Percentiles rank a stretch among this genome's conserved stretches.
Conservation (phyloP, 1,140 invertebrate species). For the Cydia strobilella region DNA sequence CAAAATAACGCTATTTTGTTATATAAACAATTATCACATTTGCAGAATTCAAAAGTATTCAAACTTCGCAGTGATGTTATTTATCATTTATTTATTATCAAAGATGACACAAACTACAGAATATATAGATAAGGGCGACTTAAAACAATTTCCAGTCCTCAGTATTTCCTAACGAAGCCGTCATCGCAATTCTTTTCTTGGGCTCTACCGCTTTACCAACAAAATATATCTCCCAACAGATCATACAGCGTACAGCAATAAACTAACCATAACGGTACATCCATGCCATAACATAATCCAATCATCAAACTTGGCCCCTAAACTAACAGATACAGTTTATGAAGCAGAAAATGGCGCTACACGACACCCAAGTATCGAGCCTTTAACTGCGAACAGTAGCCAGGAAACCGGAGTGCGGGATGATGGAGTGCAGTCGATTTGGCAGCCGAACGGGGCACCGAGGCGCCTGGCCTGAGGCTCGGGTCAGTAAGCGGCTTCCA, state of each 20-base stretch:
- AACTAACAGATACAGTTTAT: slow-evolving; percentile 25
- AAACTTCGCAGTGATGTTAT: no score
- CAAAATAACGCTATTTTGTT: background rate
- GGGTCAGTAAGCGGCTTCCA: slow-evolving; percentile 20
- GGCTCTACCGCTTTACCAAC: background rate
- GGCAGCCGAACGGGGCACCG: slow-evolving; percentile 13
- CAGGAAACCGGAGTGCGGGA: slow-evolving; percentile 15
- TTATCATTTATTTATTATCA: no score
- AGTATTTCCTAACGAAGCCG: background rate
- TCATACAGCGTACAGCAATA: background rate
- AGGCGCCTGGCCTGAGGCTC: slow-evolving; percentile 26
- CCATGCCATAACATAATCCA: slow-evolving; percentile 19
- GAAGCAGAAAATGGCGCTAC: slow-evolving; percentile 32
- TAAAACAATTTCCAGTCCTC: background rate
- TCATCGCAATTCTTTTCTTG: background rate
- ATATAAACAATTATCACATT: no score
- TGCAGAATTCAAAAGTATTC: no score
- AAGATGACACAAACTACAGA: no score
- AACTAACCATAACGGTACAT: slow-evolving; percentile 18
- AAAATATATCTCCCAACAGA: background rate
- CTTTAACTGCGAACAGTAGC: slow-evolving; percentile 29
- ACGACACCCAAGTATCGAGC: slow-evolving; percentile 27
- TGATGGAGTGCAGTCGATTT: slow-evolving; percentile 31
- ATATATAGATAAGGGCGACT: no score
- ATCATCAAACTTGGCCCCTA: slow-evolving; percentile 27